Evolutionary conservation across 2,888 invertebrate genomes (phyloP).

Genomic region (Drosophila paramelanica): DNA sequence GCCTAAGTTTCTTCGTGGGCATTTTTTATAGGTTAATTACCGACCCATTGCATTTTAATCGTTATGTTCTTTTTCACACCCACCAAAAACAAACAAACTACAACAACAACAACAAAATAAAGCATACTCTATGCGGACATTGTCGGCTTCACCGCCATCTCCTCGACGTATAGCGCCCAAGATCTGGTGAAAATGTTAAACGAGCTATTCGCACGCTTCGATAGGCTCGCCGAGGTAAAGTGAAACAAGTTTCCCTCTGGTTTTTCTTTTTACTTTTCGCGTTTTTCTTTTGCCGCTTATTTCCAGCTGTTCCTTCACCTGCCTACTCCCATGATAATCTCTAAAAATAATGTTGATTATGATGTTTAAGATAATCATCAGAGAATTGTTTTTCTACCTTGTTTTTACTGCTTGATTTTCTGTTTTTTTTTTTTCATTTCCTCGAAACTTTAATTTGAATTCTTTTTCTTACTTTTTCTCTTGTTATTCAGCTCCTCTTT

Average conservation of each 20-base stretch:
- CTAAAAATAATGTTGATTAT: slow-evolving; percentile 45
- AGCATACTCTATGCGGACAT: slow-evolving; percentile 99
- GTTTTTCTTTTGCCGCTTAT: slow-evolving; percentile 4
- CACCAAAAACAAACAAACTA: slow-evolving; percentile 10
- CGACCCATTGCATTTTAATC: slow-evolving; percentile 33
- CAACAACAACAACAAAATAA: slow-evolving; percentile 2
- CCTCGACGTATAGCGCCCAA: slow-evolving; percentile 97
- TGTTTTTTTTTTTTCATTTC: slow-evolving; percentile 36
- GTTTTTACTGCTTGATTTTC: neutral
- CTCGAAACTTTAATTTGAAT: slow-evolving; percentile 56
- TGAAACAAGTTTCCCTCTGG: slow-evolving; percentile 40
- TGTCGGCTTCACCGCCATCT: slow-evolving; percentile 98
- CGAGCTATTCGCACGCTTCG: slow-evolving; percentile 97
- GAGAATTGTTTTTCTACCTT: slow-evolving; percentile 28
- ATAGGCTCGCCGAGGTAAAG: slow-evolving; percentile 92
- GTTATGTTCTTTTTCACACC: slow-evolving; percentile 49
- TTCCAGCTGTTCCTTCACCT: slow-evolving; percentile 58
- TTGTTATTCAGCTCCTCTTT: too few species aligned
- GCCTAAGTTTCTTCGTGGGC: neutral
- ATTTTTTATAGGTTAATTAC: slow-evolving; percentile 10
- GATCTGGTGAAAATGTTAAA: slow-evolving; percentile 98
- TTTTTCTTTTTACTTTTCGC: slow-evolving; percentile 9
- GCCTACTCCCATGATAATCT: slow-evolving; percentile 24
- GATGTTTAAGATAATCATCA: slow-evolving; percentile 52
- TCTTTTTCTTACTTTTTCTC: slow-evolving; percentile 25